Conservation (phyloP, 2,113 vertebrate genomes). For the Gallinago media region DNA sequence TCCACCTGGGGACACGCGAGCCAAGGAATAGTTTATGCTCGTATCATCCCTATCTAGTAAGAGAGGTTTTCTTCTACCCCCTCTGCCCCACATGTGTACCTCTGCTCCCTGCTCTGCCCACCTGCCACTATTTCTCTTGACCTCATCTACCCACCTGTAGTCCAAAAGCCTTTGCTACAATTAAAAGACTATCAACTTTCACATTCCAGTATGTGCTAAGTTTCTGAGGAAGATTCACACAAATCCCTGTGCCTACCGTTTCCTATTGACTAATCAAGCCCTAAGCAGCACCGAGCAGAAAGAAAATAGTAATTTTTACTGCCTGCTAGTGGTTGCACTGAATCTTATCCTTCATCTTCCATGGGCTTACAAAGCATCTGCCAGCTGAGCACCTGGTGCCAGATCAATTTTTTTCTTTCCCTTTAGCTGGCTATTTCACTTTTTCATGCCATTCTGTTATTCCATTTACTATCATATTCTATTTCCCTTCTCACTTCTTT, state of each 20-base stretch:
- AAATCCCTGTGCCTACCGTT: background rate
- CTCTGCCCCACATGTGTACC: background rate
- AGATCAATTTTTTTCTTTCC: background rate
- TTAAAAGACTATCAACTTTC: background rate
- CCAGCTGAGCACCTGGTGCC: background rate
- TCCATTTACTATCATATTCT: background rate
- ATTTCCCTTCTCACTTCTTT: background rate
- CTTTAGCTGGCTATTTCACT: background rate
- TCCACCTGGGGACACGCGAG: accelerated
- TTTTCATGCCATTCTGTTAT: background rate
- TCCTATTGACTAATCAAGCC: background rate
- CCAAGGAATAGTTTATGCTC: background rate
- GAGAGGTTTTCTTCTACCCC: background rate
- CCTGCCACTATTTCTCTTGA: background rate
- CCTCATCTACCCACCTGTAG: background rate
- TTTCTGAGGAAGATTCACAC: background rate
- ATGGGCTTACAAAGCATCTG: background rate
- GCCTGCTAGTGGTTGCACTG: conserved; percentile 61
- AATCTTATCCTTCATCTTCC: background rate
- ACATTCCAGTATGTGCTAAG: background rate
- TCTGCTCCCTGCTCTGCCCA: background rate
- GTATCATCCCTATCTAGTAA: background rate
- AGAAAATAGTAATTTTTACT: conserved; percentile 46
- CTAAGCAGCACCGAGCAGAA: background rate
- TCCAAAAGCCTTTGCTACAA: background rate